These are phyloP conservation scores for Drosophila persimilis DNA, from an alignment of 1,140 invertebrate genomes.

Conservation along the genomic window DNA sequence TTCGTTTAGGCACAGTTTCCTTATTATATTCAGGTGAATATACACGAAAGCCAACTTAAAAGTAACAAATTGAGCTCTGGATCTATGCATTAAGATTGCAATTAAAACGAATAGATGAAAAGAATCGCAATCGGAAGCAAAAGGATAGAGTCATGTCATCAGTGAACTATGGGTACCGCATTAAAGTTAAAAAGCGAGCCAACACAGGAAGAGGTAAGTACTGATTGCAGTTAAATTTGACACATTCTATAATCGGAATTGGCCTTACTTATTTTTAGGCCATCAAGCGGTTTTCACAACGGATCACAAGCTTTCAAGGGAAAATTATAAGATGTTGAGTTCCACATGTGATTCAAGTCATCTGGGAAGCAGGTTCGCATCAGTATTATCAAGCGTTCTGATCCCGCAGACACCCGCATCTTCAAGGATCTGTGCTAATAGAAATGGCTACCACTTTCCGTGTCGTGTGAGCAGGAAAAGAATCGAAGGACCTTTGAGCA, in stretches of 20 bases:
- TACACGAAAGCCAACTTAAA: too few species aligned
- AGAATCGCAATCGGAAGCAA: background rate
- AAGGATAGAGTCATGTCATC: constrained; percentile 14
- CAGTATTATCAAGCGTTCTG: too few species aligned
- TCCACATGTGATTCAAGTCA: too few species aligned
- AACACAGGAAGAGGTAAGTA: constrained; percentile 13
- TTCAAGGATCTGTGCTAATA: too few species aligned
- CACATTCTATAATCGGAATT: background rate
- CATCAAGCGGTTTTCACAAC: too few species aligned
- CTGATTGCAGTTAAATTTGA: too few species aligned
- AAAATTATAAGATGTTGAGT: too few species aligned
- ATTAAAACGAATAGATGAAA: constrained; percentile 4
- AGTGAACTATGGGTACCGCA: constrained; percentile 11
- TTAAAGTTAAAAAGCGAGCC: constrained; percentile 18
- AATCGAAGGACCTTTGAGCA: background rate
- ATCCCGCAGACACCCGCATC: constrained; percentile 3
- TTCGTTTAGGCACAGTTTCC: too few species aligned
- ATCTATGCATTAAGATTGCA: background rate
- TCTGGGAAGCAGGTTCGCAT: too few species aligned
- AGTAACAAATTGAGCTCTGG: too few species aligned
- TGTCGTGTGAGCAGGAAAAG: background rate
- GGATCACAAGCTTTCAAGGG: too few species aligned
- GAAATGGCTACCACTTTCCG: background rate
- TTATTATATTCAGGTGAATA: too few species aligned
- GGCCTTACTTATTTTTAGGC: background rate